These are phyloP conservation scores for Drosophila anomalata DNA, from an alignment of 2,888 invertebrate genomes.

Conservation along the genomic window DNA sequence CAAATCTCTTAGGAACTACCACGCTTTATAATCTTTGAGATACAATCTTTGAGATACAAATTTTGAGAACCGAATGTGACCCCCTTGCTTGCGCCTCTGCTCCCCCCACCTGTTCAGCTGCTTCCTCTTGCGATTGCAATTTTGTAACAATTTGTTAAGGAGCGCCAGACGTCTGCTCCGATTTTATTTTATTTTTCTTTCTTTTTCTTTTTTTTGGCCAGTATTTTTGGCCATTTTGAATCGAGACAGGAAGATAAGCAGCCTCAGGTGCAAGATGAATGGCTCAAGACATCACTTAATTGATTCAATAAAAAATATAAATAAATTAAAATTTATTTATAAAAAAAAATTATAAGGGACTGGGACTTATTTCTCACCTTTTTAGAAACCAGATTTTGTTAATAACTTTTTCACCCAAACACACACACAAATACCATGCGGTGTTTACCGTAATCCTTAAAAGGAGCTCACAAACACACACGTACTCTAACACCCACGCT, in stretches of 20 bases:
- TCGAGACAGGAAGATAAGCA: conserved; percentile 19
- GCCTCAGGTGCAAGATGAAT: conserved; percentile 7
- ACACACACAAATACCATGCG: background rate
- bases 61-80: background rate
- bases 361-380: background rate
- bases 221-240: conserved; percentile 28
- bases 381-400: background rate
- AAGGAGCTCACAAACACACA: background rate
- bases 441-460: conserved; percentile 1
- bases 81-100: conserved; percentile 3
- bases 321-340: no score
- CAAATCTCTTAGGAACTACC: no score
- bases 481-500: background rate
- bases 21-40: no score
- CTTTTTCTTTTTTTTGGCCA: background rate
- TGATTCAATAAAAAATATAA: no score
- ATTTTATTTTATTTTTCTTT: conserved; percentile 71
- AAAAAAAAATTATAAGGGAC: background rate
- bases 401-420: background rate
- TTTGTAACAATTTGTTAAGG: conserved; percentile 68
- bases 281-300: background rate
- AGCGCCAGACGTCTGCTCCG: conserved; percentile 82
- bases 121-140: conserved; percentile 37
- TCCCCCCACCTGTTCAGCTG: background rate
- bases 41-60: background rate